phyloP scores from a whole-genome alignment of 2,888 invertebrate genomes.

The Eubasilissa splendida region DNA sequence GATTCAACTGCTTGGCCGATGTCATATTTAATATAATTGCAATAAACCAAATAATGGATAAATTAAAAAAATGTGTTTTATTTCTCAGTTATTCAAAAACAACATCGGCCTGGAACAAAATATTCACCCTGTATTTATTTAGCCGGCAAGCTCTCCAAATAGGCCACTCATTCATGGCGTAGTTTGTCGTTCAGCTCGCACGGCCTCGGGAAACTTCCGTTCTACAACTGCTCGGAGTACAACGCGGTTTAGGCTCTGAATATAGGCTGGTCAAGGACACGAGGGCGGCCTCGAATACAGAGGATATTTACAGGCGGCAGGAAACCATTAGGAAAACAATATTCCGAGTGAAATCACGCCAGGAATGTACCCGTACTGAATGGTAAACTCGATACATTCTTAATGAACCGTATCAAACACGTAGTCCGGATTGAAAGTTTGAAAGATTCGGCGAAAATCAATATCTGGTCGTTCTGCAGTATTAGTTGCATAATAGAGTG shows the following conservation, averaged over 20 bases:
- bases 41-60: too few species aligned
- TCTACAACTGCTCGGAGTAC: not conserved
- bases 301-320: not conserved
- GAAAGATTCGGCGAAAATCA: not conserved
- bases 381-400: too few species aligned
- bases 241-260: not conserved
- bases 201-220: conserved; percentile 17
- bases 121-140: too few species aligned
- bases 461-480: not conserved
- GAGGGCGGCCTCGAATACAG: not conserved
- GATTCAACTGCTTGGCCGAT: too few species aligned
- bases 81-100: too few species aligned
- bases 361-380: too few species aligned
- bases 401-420: not conserved
- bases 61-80: too few species aligned
- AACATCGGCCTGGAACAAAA: not conserved
- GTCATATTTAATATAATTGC: too few species aligned
- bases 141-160: too few species aligned
- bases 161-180: not conserved
- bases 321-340: conserved; percentile 1
- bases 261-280: not conserved
- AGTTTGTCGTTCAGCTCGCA: not conserved
- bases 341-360: not conserved
- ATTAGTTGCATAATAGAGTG: not conserved
- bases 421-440: not conserved